phyloP scores from a whole-genome alignment of 2,797 vertebrate species.

The Tragopan temminckii region DNA sequence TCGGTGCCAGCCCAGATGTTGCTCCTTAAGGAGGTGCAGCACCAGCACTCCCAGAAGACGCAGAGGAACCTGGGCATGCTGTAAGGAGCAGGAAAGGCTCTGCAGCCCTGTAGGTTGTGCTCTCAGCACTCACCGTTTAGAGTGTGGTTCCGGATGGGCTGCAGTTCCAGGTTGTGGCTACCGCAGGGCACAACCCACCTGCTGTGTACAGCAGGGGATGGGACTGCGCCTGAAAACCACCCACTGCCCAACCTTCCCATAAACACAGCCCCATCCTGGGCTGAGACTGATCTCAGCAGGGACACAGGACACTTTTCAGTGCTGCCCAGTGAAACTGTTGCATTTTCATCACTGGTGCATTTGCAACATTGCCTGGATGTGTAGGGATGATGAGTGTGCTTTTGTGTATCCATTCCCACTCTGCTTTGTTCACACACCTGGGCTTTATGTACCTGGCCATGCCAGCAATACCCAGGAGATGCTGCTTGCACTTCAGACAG shows the following conservation, averaged over 20 bases:
- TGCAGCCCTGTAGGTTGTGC: not conserved
- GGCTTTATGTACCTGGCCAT: accelerated
- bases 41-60: not conserved
- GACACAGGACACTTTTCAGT: not conserved
- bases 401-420: accelerated
- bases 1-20: not conserved
- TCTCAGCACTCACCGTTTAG: not conserved
- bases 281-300: not conserved
- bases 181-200: accelerated
- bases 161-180: not conserved
- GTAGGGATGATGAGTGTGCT: not conserved
- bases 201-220: not conserved
- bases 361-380: accelerated
- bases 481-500: accelerated
- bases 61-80: not conserved
- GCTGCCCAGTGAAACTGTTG: accelerated
- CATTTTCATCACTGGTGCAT: accelerated
- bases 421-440: accelerated
- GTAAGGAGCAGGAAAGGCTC: not conserved
- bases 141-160: accelerated
- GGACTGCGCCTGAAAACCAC: accelerated
- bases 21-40: not conserved
- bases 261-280: not conserved
- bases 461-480: accelerated
- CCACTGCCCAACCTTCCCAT: accelerated